phyloP scores from a whole-genome alignment of 2,113 vertebrate genomes.

The Diadophis punctatus region DNA sequence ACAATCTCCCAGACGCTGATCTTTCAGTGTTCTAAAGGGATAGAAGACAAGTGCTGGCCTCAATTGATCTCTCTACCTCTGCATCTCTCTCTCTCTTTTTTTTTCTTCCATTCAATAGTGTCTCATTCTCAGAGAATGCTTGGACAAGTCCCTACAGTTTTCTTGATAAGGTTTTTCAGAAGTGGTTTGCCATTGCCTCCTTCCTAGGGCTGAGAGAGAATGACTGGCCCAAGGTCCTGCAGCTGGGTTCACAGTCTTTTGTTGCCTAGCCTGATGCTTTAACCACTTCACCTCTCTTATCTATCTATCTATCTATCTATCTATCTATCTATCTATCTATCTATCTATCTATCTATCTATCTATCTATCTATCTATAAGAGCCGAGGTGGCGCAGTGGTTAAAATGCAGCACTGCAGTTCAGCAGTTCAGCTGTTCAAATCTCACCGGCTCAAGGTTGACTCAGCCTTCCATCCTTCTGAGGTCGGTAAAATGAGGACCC shows the following conservation, averaged over 20 bases:
- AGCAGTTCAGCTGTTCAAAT: too few relatives aligned
- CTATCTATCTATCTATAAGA: too few relatives aligned
- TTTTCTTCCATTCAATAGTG: background rate
- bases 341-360: too few relatives aligned
- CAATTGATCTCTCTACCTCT: background rate
- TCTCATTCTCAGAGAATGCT: background rate
- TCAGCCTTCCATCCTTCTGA: too few relatives aligned
- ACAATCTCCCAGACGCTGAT: background rate
- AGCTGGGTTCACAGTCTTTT: background rate
- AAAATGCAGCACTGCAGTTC: too few relatives aligned
- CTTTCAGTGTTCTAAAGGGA: background rate
- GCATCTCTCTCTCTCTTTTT: background rate
- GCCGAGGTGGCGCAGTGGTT: too few relatives aligned
- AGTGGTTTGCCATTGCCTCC: background rate
- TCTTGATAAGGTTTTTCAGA: background rate
- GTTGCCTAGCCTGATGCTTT: background rate
- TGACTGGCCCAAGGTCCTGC: background rate
- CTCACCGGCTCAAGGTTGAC: too few relatives aligned
- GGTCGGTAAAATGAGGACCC: too few relatives aligned
- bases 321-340: too few relatives aligned
- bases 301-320: too few relatives aligned
- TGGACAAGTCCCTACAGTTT: background rate
- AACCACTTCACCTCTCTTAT: background rate
- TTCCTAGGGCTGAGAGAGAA: background rate
- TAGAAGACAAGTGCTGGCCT: background rate